Evolutionary conservation across 2,113 vertebrate genomes (phyloP).

Genomic region (Aramus guarauna): DNA sequence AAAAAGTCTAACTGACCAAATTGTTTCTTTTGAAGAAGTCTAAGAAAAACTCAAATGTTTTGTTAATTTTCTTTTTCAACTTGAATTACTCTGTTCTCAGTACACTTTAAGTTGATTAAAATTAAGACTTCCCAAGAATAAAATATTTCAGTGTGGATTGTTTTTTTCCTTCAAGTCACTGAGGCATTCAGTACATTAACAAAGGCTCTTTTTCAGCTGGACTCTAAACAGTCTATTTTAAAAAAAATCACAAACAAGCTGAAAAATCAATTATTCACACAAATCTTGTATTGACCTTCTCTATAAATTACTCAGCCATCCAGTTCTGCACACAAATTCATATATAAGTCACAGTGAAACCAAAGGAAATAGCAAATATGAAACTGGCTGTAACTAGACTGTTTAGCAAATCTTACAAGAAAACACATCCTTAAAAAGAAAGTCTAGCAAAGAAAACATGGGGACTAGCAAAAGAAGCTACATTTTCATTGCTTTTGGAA

Average conservation of each 20-base stretch:
- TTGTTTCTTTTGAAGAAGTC: constrained; percentile 6
- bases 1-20: constrained; percentile 11
- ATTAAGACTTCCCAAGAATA: constrained; percentile 37
- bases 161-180: background rate
- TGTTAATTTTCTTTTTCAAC: constrained; percentile 31
- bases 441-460: background rate
- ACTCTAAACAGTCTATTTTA: constrained; percentile 33
- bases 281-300: constrained; percentile 57
- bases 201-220: constrained; percentile 44
- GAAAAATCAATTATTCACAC: constrained; percentile 70
- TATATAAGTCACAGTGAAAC: constrained; percentile 36
- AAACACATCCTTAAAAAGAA: background rate
- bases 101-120: constrained; percentile 37
- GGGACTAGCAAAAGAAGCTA: background rate
- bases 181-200: constrained; percentile 45
- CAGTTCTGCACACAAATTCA: constrained; percentile 21
- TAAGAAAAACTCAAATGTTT: constrained; percentile 3
- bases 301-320: constrained; percentile 36
- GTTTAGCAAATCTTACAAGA: constrained; percentile 1
- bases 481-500: background rate
- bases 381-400: background rate
- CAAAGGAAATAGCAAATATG: constrained; percentile 1
- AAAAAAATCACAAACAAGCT: constrained; percentile 58
- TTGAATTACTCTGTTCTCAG: background rate
- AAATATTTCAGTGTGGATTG: constrained; percentile 30